Percentiles rank a stretch among this genome's conserved stretches.
These are phyloP conservation scores for Nomia melanderi DNA, from an alignment of 1,140 invertebrate genomes.

Conservation along the genomic window DNA sequence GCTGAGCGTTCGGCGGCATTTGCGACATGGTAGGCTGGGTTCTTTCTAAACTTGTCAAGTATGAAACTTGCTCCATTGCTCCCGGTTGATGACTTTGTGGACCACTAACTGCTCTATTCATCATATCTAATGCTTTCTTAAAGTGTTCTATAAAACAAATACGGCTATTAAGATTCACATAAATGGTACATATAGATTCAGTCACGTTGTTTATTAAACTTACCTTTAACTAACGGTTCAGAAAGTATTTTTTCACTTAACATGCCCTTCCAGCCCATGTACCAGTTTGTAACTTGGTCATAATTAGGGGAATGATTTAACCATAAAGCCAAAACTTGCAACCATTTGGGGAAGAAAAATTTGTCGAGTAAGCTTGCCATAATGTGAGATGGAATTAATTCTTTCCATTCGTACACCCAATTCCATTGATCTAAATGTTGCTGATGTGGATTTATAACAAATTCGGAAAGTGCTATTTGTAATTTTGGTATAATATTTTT, in stretches of 20 bases:
- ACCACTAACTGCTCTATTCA: slow-evolving; percentile 89
- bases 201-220: neutral
- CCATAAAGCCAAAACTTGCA: slow-evolving; percentile 90
- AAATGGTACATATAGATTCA: neutral
- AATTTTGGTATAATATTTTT: slow-evolving; percentile 96
- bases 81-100: slow-evolving; percentile 81
- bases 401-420: slow-evolving; percentile 93
- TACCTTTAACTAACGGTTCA: slow-evolving; percentile 88
- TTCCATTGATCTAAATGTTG: slow-evolving; percentile 92
- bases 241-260: slow-evolving; percentile 85
- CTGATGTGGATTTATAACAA: slow-evolving; percentile 93
- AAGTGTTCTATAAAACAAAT: slow-evolving; percentile 85
- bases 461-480: slow-evolving; percentile 86
- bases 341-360: slow-evolving; percentile 94
- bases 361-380: slow-evolving; percentile 90
- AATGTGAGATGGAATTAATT: slow-evolving; percentile 86
- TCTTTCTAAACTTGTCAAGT: slow-evolving; percentile 82
- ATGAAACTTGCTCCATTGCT: slow-evolving; percentile 82
- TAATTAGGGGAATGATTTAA: slow-evolving; percentile 90
- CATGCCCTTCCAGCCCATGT: slow-evolving; percentile 92
- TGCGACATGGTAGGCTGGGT: slow-evolving; percentile 81
- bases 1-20: slow-evolving; percentile 81
- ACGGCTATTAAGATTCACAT: neutral
- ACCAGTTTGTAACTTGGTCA: slow-evolving; percentile 93
- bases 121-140: slow-evolving; percentile 94